phyloP scores from a whole-genome alignment of 2,113 vertebrate species.

The Aplodontia rufa region DNA sequence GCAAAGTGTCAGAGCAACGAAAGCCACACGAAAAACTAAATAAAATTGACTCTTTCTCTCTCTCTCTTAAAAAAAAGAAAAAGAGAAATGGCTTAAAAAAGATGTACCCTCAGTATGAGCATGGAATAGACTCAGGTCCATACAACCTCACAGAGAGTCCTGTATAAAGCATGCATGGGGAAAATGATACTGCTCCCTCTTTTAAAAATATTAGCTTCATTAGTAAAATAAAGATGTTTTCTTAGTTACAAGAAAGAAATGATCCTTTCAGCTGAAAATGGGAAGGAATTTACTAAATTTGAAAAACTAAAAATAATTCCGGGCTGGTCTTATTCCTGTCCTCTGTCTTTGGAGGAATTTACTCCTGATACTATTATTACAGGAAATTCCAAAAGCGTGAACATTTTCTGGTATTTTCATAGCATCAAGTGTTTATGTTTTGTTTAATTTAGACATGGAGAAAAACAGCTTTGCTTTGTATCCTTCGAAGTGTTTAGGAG shows the following conservation, averaged over 20 bases:
- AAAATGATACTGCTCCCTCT: background rate
- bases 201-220: conserved; percentile 42
- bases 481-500: background rate
- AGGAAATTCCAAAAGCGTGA: conserved; percentile 77
- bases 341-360: conserved; percentile 70
- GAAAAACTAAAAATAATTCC: conserved; percentile 72
- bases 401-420: conserved; percentile 60
- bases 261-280: conserved; percentile 68
- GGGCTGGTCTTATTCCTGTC: conserved; percentile 66
- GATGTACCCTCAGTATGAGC: background rate
- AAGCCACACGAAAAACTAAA: no score
- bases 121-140: background rate
- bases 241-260: conserved; percentile 64
- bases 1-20: no score
- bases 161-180: background rate
- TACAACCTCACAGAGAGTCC: background rate
- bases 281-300: conserved; percentile 70
- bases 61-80: no score
- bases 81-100: background rate
- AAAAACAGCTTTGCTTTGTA: conserved; percentile 58
- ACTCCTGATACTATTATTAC: conserved; percentile 73
- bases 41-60: no score
- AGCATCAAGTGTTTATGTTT: conserved; percentile 61
- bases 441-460: conserved; percentile 58
- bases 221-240: conserved; percentile 60